These are phyloP conservation scores for Indicator indicator DNA, from an alignment of 2,113 vertebrate genomes.

Conservation along the genomic window DNA sequence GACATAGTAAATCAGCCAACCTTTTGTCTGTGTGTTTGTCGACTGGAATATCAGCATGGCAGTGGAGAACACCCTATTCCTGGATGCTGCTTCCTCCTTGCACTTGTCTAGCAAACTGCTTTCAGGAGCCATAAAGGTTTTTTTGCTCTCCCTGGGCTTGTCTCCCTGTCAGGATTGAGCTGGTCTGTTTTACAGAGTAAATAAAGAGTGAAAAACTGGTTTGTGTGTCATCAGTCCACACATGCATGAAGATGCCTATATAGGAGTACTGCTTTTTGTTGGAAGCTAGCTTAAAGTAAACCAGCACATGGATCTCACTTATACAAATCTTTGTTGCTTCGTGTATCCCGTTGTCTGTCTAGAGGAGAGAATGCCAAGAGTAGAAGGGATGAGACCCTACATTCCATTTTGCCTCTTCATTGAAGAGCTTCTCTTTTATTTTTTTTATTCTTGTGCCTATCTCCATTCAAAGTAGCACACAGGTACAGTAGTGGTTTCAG, in stretches of 20 bases:
- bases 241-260: neutral
- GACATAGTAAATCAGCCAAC: neutral
- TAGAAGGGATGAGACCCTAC: neutral
- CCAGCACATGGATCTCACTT: neutral
- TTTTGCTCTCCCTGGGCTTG: neutral
- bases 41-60: neutral
- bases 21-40: neutral
- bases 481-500: neutral
- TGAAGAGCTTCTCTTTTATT: neutral
- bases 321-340: neutral
- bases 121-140: neutral
- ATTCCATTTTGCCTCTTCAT: neutral
- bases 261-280: neutral
- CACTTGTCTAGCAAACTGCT: neutral
- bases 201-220: neutral
- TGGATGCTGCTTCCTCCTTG: neutral
- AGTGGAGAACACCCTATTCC: neutral
- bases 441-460: neutral
- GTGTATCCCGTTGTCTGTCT: neutral
- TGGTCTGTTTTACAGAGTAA: neutral
- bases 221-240: neutral
- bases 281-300: neutral
- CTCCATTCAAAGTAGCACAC: neutral
- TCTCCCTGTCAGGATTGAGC: neutral
- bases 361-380: neutral